Base-by-base conservation (phyloP, 2,113 vertebrate species). In the Lophura nycthemera region DNA sequence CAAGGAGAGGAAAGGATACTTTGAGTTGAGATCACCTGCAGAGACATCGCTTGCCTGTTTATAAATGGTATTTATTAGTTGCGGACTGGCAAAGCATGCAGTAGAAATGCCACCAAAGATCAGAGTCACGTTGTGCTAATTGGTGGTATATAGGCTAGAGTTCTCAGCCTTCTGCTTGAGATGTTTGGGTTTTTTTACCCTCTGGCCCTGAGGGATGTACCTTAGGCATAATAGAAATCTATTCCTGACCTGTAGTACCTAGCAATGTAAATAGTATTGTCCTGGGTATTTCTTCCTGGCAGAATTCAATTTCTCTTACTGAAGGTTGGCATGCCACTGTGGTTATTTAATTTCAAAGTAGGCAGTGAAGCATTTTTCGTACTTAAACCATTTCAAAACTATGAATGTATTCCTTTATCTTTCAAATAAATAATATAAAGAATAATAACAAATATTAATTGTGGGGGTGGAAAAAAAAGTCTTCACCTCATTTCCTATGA, bases 41-140 rank as follows among this genome's bases (percentile, higher is more conserved):
- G 72, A 57, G 50, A 13, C 1, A 0, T 63, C 56, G 14, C 69
- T 88, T 0, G 0, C 36, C 72, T 45, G 48, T 24, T 87, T 81
- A 54, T 63, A 74, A 89, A 42, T 50, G 7, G 11, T 71, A 18
- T 85, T 83, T 80, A 16, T 91, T 79, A 89, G 69, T 38, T 83
- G 72, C 18, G n/a, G 71, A 36, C 13, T 52, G 40, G 63, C 18
- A 76, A 70, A 90, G 3, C 7, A 38, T 66, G 13, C n/a, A 20
- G 43, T 4, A 67, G 70, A 86, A 92, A 70, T 0, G 1, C n/a
- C n/a, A 63, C n/a, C 73, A 30, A 83, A 61, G 71, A 47, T 36
- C 63, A 80, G 60, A 63, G 16, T 42, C 36, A 0, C 14, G 10
- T 91, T 81, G 59, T 71, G 54, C 50, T 77, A 71, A 63, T 24